phyloP scores from a whole-genome alignment of 2,888 invertebrate genomes.

The Xestia c-nigrum region DNA sequence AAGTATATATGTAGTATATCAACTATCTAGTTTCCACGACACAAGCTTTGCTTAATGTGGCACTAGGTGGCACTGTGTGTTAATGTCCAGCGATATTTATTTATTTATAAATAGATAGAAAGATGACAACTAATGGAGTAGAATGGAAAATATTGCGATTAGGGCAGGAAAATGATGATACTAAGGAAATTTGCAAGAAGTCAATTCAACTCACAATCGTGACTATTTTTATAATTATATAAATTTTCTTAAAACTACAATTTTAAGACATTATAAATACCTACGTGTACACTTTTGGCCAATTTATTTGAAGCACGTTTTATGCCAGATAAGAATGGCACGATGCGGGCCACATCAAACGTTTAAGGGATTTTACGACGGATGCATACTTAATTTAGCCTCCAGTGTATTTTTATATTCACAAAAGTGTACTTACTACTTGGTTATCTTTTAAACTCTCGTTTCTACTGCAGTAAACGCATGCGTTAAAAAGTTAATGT shows the following conservation, averaged over 20 bases:
- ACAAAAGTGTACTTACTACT: constrained; percentile 33
- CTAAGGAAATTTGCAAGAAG: background rate
- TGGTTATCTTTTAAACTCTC: constrained; percentile 21
- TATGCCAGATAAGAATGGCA: constrained; percentile 60
- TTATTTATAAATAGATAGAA: background rate
- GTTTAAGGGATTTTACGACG: constrained; percentile 64
- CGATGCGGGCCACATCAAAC: constrained; percentile 66
- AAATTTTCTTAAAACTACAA: background rate
- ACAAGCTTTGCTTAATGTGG: too few species aligned
- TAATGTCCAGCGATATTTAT: too few species aligned
- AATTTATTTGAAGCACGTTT: constrained; percentile 68
- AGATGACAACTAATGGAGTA: background rate
- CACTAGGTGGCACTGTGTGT: too few species aligned
- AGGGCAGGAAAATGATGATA: background rate
- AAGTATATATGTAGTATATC: too few species aligned
- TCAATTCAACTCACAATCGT: background rate
- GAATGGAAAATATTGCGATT: background rate
- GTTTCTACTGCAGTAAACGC: background rate
- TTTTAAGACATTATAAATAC: background rate
- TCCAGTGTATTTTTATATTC: constrained; percentile 55
- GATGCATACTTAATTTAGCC: constrained; percentile 67
- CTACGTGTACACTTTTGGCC: constrained; percentile 52
- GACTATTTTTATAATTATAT: background rate
- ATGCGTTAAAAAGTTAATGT: background rate
- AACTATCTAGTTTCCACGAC: too few species aligned